These are phyloP conservation scores for Scaptomyza cyrtandrae DNA, from an alignment of 2,888 invertebrate species.

Conservation along the genomic window DNA sequence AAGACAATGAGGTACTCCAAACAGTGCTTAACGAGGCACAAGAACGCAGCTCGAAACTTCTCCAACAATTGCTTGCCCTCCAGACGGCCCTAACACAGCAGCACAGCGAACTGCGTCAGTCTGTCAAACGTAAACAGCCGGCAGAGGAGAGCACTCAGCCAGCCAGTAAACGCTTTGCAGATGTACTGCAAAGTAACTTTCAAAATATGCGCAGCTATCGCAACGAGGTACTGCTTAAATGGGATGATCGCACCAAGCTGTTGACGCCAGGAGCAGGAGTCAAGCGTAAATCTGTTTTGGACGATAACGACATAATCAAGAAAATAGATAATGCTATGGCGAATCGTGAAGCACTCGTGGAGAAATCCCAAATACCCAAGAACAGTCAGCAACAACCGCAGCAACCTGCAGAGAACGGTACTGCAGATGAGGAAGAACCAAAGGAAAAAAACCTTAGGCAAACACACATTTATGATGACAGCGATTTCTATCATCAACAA, in stretches of 20 bases:
- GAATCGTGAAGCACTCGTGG: constrained; percentile 91
- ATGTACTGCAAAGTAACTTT: constrained; percentile 86
- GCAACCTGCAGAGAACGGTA: constrained; percentile 84
- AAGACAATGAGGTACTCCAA: constrained; percentile 85
- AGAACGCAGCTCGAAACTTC: constrained; percentile 86
- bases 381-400: constrained; percentile 87
- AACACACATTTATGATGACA: constrained; percentile 96
- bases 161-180: constrained; percentile 82
- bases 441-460: constrained; percentile 7
- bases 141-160: constrained; percentile 27
- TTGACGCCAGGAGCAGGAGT: constrained; percentile 88
- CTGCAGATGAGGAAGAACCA: constrained; percentile 1
- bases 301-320: constrained; percentile 86
- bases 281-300: constrained; percentile 85
- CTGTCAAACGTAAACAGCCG: constrained; percentile 80
- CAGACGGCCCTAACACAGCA: constrained; percentile 87
- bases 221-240: constrained; percentile 93
- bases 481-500: constrained; percentile 98
- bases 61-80: constrained; percentile 88
- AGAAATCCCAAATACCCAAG: constrained; percentile 91
- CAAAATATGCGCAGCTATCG: constrained; percentile 88
- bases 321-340: constrained; percentile 94
- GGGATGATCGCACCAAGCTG: constrained; percentile 96
- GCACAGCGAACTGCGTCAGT: constrained; percentile 88
- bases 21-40: constrained; percentile 65